Conservation (phyloP, 2,888 invertebrate species). For the Agrochola lota region DNA sequence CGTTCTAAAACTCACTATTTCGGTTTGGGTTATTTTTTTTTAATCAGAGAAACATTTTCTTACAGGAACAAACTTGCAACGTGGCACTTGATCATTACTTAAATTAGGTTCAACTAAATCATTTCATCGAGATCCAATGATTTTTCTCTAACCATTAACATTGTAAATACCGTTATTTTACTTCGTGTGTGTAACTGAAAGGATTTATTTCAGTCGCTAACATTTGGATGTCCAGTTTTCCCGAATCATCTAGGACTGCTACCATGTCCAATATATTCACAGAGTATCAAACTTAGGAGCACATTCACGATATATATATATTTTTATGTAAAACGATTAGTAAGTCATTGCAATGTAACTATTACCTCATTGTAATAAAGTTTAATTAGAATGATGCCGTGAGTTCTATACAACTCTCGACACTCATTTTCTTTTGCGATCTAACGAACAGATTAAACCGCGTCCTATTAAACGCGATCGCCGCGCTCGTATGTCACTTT, state of each 20-base stretch:
- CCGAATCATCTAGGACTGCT: slow-evolving; percentile 20
- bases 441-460: slow-evolving; percentile 15
- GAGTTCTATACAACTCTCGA: neutral
- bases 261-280: slow-evolving; percentile 12
- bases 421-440: neutral
- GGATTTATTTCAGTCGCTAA: slow-evolving; percentile 68
- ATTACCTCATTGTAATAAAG: neutral
- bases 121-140: slow-evolving; percentile 65
- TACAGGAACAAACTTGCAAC: slow-evolving; percentile 66
- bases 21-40: neutral
- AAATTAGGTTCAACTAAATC: slow-evolving; percentile 65
- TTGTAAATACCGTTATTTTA: slow-evolving; percentile 73
- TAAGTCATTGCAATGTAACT: neutral
- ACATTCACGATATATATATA: neutral
- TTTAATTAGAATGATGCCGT: neutral
- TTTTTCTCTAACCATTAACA: slow-evolving; percentile 78
- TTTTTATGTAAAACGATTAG: neutral
- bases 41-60: slow-evolving; percentile 22
- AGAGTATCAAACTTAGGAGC: neutral
- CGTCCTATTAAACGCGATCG: too few relatives aligned
- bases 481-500: too few relatives aligned
- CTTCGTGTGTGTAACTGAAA: slow-evolving; percentile 62
- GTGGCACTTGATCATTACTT: slow-evolving; percentile 62
- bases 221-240: slow-evolving; percentile 51
- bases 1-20: slow-evolving; percentile 21